Base-by-base conservation (phyloP, 2,113 vertebrate genomes). In the Trogon melanurus region DNA sequence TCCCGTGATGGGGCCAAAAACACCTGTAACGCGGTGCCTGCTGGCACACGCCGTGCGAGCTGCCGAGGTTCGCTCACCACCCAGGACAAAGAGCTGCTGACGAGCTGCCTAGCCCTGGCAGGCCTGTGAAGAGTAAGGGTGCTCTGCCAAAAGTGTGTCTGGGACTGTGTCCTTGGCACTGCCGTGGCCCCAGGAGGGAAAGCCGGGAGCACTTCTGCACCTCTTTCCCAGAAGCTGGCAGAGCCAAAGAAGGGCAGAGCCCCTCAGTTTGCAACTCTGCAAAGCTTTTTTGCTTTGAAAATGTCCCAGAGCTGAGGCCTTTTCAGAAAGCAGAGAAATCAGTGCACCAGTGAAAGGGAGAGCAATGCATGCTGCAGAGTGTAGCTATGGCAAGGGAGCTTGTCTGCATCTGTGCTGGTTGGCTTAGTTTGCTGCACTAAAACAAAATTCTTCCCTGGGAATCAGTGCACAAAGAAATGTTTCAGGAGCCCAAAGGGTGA, bases 361-460 rank as follows among this genome's bases (percentile, higher is more conserved):
- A 17, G 29, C 30, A 26, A 16, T 2, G 15, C 13, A 47, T 0
- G 1, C n/a, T 48, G 57, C 2, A 2, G 26, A 20, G 11, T 65
- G 54, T 44, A 66, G 30, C n/a, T 53, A 44, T 48, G 29, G 30
- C 16, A 23, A 36, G 11, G n/a, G 60, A 86, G 13, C 36, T 64
- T 54, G 27, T 25, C 36, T 61, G 26, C 15, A 25, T 70, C 56
- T 32, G 61, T 0, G 4, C 44, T 26, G 21, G 11, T 11, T 57
- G 23, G 27, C 41, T 47, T 45, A 36, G 9, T 62, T 81, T 75
- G 53, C 27, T 71, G 30, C 60, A n/a, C 36, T 13, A 11, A 75
- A 85, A 13, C 22, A 61, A 91, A 76, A 10, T 34, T 60, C 48
- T 84, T 65, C 8, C 50, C 18, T 80, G 60, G 66, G 41, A 71